Percentiles rank a stretch among this genome's conserved stretches.
phyloP scores from a whole-genome alignment of 2,888 invertebrate species.

The Cepaea hortensis region DNA sequence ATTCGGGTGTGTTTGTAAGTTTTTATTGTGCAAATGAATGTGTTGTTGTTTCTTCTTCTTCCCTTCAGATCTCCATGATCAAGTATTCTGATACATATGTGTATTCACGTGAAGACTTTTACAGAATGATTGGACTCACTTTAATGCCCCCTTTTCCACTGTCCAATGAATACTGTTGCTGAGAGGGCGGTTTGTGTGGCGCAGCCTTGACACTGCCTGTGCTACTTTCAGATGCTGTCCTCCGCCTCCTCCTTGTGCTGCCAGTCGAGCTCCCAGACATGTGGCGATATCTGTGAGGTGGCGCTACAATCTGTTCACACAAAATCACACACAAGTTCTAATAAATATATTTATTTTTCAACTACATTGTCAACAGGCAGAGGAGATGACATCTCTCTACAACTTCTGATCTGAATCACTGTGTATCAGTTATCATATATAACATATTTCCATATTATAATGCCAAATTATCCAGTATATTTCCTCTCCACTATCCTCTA shows the following conservation, averaged over 20 bases:
- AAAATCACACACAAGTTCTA: neutral
- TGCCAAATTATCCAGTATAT: too few relatives aligned
- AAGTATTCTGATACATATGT: too few relatives aligned
- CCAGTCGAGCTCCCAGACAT: constrained; percentile 52
- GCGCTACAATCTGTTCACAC: constrained; percentile 58
- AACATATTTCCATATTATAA: too few relatives aligned
- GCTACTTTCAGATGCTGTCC: constrained; percentile 67
- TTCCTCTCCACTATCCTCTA: too few relatives aligned
- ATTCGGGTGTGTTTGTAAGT: too few relatives aligned
- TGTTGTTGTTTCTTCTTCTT: too few relatives aligned
- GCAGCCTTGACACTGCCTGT: constrained; percentile 59
- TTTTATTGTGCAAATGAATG: too few relatives aligned
- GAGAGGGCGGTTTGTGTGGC: constrained; percentile 58
- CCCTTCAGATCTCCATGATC: too few relatives aligned
- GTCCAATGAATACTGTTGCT: neutral
- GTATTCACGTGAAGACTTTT: too few relatives aligned
- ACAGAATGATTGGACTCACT: neutral
- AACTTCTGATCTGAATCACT: too few relatives aligned
- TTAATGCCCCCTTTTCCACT: neutral
- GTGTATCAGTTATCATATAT: too few relatives aligned
- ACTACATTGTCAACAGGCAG: neutral
- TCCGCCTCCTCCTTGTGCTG: constrained; percentile 53
- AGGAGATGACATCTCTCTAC: too few relatives aligned
- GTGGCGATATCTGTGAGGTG: constrained; percentile 54
- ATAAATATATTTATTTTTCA: neutral